phyloP scores from a whole-genome alignment of 2,888 invertebrate genomes.

The Glyphotaelius pellucidus region DNA sequence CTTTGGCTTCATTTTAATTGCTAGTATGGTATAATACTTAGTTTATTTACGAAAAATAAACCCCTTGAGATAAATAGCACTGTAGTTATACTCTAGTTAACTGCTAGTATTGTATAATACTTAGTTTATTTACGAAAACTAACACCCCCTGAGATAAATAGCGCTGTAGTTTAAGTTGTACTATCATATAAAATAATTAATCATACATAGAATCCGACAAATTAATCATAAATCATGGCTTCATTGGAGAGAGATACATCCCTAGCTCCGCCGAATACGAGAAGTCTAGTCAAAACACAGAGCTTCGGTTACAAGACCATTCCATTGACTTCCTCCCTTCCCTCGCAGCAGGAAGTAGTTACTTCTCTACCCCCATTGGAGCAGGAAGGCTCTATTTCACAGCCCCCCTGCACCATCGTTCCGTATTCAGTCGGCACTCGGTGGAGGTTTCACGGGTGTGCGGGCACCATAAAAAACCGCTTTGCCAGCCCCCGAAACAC shows the following conservation, averaged over 20 bases:
- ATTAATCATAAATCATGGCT: neutral
- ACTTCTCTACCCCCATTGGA: neutral
- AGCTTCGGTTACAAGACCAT: neutral
- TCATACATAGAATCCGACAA: too few species aligned
- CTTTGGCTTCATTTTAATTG: too few species aligned
- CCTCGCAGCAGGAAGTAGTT: neutral
- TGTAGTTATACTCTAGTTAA: too few species aligned
- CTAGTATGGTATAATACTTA: too few species aligned
- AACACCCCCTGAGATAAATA: neutral
- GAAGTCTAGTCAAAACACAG: neutral
- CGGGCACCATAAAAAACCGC: conserved; percentile 62
- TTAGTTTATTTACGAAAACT: too few species aligned
- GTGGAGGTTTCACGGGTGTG: conserved; percentile 64
- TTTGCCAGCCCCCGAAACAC: conserved; percentile 52
- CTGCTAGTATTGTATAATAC: too few species aligned
- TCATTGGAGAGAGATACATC: neutral
- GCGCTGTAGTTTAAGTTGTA: neutral
- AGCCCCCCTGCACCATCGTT: conserved; percentile 45
- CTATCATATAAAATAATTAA: neutral
- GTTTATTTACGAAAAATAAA: too few species aligned
- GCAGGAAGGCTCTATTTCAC: neutral
- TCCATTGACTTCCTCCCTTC: neutral
- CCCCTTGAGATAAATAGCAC: too few species aligned
- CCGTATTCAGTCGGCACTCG: conserved; percentile 60
- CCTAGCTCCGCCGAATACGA: neutral